phyloP scores from a whole-genome alignment of 2,797 vertebrate species.

The Chrysocyon brachyurus region DNA sequence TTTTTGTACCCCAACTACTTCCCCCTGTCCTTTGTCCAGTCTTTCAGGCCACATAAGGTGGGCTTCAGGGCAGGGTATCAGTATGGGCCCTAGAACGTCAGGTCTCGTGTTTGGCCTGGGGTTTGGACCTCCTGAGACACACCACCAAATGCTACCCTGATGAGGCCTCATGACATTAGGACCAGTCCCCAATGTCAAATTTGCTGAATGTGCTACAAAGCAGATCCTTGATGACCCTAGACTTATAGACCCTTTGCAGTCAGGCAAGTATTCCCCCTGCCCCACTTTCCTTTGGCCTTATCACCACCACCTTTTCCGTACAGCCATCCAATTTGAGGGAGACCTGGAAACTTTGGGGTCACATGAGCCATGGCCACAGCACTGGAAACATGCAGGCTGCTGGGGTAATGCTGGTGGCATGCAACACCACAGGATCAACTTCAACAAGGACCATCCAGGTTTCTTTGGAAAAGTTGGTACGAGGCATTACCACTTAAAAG shows the following conservation, averaged over 20 bases:
- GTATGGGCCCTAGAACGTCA: not conserved
- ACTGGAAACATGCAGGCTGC: not conserved
- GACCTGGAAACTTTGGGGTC: not conserved
- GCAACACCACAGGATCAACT: not conserved
- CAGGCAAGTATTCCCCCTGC: not conserved
- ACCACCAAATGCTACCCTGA: not conserved
- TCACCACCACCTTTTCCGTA: not conserved
- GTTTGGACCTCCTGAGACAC: not conserved
- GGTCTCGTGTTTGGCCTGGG: not conserved
- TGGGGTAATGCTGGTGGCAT: not conserved
- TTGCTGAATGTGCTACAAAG: not conserved
- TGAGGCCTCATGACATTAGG: not conserved
- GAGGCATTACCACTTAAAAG: not conserved
- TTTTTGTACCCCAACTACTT: not conserved
- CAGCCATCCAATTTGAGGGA: not conserved
- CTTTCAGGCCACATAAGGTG: not conserved
- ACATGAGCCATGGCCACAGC: not conserved
- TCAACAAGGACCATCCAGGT: not conserved
- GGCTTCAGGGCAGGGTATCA: not conserved
- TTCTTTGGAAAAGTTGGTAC: not conserved
- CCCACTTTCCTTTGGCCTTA: not conserved
- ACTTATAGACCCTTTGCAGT: not conserved
- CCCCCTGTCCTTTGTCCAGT: not conserved
- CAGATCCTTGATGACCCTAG: not conserved
- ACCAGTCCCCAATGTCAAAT: not conserved